These are phyloP conservation scores for Hydropsyche betteni DNA, from an alignment of 2,888 invertebrate species.

Conservation along the genomic window DNA sequence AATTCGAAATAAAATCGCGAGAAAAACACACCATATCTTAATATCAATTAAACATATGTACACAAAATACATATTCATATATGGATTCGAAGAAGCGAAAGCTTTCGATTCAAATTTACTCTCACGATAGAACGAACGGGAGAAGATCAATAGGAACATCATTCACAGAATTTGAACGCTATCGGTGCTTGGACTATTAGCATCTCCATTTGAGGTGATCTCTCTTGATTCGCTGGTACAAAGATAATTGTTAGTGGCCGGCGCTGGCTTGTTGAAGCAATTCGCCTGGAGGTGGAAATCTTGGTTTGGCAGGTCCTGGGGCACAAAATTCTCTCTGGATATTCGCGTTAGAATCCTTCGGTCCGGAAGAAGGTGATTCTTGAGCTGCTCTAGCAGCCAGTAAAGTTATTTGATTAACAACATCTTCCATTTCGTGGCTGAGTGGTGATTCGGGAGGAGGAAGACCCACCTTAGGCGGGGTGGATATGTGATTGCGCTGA, in stretches of 20 bases:
- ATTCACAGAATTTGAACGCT: slow-evolving; percentile 56
- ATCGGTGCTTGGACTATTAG: slow-evolving; percentile 52
- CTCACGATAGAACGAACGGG: too few relatives aligned
- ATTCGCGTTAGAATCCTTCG: slow-evolving; percentile 69
- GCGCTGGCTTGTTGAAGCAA: slow-evolving; percentile 67
- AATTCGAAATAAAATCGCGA: not conserved
- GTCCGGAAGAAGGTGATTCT: slow-evolving; percentile 65
- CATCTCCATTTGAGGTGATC: slow-evolving; percentile 25
- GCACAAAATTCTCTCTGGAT: slow-evolving; percentile 63
- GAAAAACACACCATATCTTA: not conserved
- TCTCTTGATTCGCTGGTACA: slow-evolving; percentile 59
- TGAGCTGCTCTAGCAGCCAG: slow-evolving; percentile 74
- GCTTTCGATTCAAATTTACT: too few relatives aligned
- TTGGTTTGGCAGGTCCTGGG: slow-evolving; percentile 63
- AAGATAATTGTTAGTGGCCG: slow-evolving; percentile 59
- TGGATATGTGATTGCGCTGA: slow-evolving; percentile 55
- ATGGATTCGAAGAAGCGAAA: too few relatives aligned
- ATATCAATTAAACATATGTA: slow-evolving; percentile 3
- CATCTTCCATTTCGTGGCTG: slow-evolving; percentile 84
- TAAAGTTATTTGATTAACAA: slow-evolving; percentile 82
- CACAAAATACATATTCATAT: not conserved
- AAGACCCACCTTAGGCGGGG: slow-evolving; percentile 51
- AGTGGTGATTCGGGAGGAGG: slow-evolving; percentile 69
- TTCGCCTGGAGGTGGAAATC: slow-evolving; percentile 69
- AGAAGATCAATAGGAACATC: slow-evolving; percentile 16